Percentiles rank a stretch among this genome's conserved stretches.
These are phyloP conservation scores for Limnephilus auricula DNA, from an alignment of 2,888 invertebrate species.

Conservation along the genomic window DNA sequence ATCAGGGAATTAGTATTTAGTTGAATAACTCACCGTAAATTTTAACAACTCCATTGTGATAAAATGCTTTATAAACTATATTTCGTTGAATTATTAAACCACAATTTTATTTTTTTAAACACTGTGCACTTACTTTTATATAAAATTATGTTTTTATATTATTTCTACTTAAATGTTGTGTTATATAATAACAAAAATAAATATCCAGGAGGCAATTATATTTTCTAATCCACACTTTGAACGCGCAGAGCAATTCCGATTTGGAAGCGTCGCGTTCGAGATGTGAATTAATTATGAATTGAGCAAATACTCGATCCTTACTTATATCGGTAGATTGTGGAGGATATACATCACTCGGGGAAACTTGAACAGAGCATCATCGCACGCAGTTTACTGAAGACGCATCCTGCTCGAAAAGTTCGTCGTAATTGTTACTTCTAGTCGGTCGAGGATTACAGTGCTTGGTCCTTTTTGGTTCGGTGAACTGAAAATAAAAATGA, in stretches of 20 bases:
- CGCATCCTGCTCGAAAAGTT: not conserved
- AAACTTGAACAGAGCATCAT: constrained; percentile 28
- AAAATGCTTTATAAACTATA: not conserved
- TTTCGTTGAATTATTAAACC: not conserved
- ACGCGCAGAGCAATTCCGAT: constrained; percentile 14
- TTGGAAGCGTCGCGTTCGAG: constrained; percentile 55
- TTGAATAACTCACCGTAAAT: constrained; percentile 26
- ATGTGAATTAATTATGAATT: constrained; percentile 62
- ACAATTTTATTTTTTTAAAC: not conserved
- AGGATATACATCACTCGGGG: constrained; percentile 48
- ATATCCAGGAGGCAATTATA: not conserved
- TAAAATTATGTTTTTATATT: not conserved
- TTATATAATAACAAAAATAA: not conserved
- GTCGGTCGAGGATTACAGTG: not conserved
- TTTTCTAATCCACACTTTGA: not conserved
- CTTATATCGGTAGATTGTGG: constrained; percentile 60
- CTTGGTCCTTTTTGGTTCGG: not conserved
- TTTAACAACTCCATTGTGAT: constrained; percentile 48
- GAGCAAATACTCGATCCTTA: constrained; percentile 63
- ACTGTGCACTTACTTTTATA: constrained; percentile 20
- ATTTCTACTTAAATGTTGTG: not conserved
- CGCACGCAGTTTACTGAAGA: not conserved
- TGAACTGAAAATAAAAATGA: not conserved
- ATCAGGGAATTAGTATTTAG: not conserved
- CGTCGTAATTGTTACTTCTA: not conserved